Evolutionary conservation across 2,113 vertebrate genomes (phyloP).

Genomic region (Bubo bubo): DNA sequence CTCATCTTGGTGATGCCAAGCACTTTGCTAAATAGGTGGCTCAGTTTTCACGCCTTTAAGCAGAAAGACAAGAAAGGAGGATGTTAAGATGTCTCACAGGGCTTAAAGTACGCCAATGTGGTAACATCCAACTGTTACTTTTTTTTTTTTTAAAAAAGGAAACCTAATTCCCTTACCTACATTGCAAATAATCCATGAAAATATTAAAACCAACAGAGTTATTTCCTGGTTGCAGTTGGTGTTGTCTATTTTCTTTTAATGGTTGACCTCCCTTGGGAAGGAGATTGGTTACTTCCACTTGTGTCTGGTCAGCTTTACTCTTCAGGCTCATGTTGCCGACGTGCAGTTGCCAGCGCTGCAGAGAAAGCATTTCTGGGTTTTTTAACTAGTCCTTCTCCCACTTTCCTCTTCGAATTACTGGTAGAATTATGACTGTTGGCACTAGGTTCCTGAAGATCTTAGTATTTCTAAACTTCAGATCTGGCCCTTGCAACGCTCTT

Average conservation of each 20-base stretch:
- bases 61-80: background rate
- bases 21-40: background rate
- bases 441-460: background rate
- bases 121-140: background rate
- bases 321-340: background rate
- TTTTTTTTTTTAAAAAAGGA: background rate
- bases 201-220: conserved; percentile 5
- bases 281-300: background rate
- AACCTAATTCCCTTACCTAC: background rate
- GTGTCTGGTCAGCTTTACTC: background rate
- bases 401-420: background rate
- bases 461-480: background rate
- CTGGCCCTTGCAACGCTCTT: background rate
- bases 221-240: background rate
- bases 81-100: background rate
- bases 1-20: background rate
- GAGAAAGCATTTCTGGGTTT: background rate
- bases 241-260: background rate
- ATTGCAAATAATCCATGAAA: background rate
- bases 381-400: background rate
- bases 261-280: background rate
- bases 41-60: conserved; percentile 4
- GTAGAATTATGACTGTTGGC: background rate
- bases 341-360: background rate
- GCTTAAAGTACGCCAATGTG: background rate